A percentile compares a stretch with the other conserved stretches of the same genome.
Evolutionary conservation across 2,113 vertebrate species (phyloP).

Genomic region (Pipa parva): DNA sequence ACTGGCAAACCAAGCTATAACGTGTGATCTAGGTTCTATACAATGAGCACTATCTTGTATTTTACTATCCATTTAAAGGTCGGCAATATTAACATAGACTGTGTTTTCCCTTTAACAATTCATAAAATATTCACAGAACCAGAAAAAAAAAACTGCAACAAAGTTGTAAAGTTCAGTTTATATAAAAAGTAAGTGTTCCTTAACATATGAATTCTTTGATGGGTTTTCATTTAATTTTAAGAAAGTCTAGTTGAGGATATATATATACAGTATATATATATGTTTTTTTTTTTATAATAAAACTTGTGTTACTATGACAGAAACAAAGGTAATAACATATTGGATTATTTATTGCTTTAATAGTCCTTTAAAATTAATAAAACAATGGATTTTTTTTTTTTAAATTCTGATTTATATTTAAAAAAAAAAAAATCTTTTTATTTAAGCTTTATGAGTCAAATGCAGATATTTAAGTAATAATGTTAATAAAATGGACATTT

Average conservation of each 20-base stretch:
- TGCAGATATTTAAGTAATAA: conserved; percentile 27
- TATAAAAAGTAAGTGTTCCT: conserved; percentile 22
- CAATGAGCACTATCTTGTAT: not conserved
- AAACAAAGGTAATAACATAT: conserved; percentile 46
- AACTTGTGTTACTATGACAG: not conserved
- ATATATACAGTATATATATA: not conserved
- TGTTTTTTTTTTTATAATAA: conserved; percentile 7
- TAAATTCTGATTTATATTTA: conserved; percentile 17
- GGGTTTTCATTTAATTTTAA: conserved; percentile 3
- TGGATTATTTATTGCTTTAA: conserved; percentile 56
- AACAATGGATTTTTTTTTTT: conserved; percentile 12
- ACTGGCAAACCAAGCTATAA: not conserved
- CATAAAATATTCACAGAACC: too few species aligned
- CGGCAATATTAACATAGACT: too few species aligned
- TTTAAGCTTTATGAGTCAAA: conserved; percentile 33
- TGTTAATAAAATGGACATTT: conserved; percentile 20
- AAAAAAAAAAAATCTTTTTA: conserved; percentile 1
- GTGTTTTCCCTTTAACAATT: too few species aligned
- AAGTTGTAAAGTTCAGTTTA: too few species aligned
- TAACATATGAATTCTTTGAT: conserved; percentile 13
- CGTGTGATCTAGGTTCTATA: too few species aligned
- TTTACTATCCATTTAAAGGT: not conserved
- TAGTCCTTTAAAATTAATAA: conserved; percentile 21
- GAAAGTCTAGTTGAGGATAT: not conserved
- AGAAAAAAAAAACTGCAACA: too few species aligned